Conservation (phyloP, 1,140 invertebrate species). For the Drosophila equinoxialis region DNA sequence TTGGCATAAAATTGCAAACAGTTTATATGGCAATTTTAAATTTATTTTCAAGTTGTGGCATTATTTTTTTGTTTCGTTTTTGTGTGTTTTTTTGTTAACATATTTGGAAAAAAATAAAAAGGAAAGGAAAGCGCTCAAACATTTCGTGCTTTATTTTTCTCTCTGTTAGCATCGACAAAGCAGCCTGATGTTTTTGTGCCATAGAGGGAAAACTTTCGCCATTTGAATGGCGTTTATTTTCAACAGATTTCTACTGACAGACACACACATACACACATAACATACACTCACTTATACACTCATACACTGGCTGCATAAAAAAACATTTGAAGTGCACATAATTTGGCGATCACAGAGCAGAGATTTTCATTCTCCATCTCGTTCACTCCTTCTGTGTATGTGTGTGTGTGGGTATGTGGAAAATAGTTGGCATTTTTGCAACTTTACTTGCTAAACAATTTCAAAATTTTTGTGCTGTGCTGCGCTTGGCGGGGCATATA, state of each 20-base stretch:
- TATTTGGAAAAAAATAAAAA: conserved; percentile 16
- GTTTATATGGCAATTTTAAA: not conserved
- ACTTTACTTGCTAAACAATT: conserved; percentile 77
- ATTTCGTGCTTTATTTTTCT: conserved; percentile 25
- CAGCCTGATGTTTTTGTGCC: conserved; percentile 55
- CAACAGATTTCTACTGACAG: conserved; percentile 42
- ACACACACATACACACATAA: conserved; percentile 8
- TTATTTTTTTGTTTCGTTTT: not conserved
- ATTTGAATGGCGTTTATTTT: conserved; percentile 65
- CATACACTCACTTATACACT: conserved; percentile 21
- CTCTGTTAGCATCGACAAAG: conserved; percentile 49
- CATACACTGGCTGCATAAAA: conserved; percentile 13
- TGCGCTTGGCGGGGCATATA: conserved; percentile 48
- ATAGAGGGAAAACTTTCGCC: conserved; percentile 50
- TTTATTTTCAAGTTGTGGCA: conserved; percentile 6
- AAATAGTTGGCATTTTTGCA: conserved; percentile 72
- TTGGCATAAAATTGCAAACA: conserved; percentile 8
- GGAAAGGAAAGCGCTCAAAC: conserved; percentile 14
- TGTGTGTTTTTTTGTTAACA: conserved; percentile 37
- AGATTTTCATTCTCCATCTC: conserved; percentile 38
- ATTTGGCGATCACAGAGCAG: conserved; percentile 65
- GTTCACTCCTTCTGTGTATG: no score
- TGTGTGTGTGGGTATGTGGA: conserved; percentile 23
- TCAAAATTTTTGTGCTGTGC: conserved; percentile 58
- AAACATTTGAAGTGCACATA: conserved; percentile 66